phyloP scores from a whole-genome alignment of 2,888 invertebrate species.

The Tachystola acroxantha region DNA sequence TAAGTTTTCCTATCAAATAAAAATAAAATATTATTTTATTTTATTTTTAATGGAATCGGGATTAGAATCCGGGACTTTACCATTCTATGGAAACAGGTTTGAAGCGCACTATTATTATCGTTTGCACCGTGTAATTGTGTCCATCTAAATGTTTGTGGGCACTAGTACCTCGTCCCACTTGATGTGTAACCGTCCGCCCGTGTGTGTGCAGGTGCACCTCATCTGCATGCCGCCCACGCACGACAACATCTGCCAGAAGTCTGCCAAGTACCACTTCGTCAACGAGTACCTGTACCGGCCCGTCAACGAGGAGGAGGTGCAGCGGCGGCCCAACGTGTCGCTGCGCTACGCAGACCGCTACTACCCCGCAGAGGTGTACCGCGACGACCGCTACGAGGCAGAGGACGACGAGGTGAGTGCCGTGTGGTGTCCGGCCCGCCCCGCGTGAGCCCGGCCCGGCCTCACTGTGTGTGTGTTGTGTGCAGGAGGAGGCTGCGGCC shows the following conservation, averaged over 20 bases:
- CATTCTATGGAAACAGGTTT: too few relatives aligned
- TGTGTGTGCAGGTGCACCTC: slow-evolving; percentile 84
- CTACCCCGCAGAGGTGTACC: slow-evolving; percentile 88
- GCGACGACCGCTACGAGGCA: slow-evolving; percentile 77
- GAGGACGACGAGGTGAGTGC: slow-evolving; percentile 58
- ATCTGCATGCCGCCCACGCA: slow-evolving; percentile 95
- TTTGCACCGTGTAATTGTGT: too few relatives aligned
- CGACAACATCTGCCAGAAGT: slow-evolving; percentile 93
- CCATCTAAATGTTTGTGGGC: too few relatives aligned
- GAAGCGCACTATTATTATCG: too few relatives aligned
- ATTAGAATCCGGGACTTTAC: too few relatives aligned
- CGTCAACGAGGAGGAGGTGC: slow-evolving; percentile 89
- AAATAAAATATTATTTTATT: too few relatives aligned
- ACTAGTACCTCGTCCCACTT: background rate
- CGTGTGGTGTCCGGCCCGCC: slow-evolving; percentile 24
- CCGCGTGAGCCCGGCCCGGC: slow-evolving; percentile 18
- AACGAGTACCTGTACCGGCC: slow-evolving; percentile 95
- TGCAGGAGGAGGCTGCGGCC: slow-evolving; percentile 46
- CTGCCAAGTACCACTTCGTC: slow-evolving; percentile 93
- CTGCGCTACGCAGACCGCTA: slow-evolving; percentile 89
- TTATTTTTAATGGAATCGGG: too few relatives aligned
- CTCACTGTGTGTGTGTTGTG: background rate
- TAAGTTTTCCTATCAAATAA: too few relatives aligned
- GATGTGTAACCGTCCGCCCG: background rate
- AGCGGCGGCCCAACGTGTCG: slow-evolving; percentile 88